phyloP scores from a whole-genome alignment of 2,113 vertebrate species.

The Oreochromis tanganicae region DNA sequence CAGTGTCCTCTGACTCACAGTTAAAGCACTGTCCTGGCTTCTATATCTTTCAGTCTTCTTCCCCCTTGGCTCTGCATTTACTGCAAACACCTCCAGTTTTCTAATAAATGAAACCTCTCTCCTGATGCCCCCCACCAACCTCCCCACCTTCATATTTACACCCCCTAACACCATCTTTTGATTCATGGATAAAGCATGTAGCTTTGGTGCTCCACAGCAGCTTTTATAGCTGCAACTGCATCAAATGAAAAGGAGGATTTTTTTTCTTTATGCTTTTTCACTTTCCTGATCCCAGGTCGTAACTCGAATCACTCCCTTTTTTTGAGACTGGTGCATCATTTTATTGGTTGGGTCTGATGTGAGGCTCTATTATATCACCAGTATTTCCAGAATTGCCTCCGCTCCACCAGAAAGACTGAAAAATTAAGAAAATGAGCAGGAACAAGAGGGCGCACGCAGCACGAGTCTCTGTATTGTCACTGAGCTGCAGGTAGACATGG shows the following conservation, averaged over 20 bases:
- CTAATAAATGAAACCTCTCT: not conserved
- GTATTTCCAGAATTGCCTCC: not conserved
- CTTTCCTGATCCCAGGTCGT: not conserved
- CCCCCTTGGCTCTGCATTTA: not conserved
- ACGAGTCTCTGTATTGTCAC: not conserved
- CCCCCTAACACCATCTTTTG: not conserved
- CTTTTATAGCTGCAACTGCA: not conserved
- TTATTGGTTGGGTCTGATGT: not conserved
- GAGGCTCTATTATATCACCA: not conserved
- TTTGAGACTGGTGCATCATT: not conserved
- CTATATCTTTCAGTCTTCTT: not conserved
- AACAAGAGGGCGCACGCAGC: accelerated
- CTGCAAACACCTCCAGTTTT: not conserved
- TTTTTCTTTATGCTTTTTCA: not conserved
- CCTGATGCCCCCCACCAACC: not conserved
- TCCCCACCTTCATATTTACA: not conserved
- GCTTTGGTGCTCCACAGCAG: not conserved
- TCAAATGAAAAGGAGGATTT: not conserved
- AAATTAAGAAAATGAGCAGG: not conserved
- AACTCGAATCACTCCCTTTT: not conserved
- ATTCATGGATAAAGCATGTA: not conserved
- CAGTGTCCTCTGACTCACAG: not conserved
- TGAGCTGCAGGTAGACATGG: not conserved
- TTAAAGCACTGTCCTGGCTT: not conserved
- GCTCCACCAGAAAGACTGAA: not conserved